phyloP scores from a whole-genome alignment of 1,140 invertebrate species.

The Papilio polytes region DNA sequence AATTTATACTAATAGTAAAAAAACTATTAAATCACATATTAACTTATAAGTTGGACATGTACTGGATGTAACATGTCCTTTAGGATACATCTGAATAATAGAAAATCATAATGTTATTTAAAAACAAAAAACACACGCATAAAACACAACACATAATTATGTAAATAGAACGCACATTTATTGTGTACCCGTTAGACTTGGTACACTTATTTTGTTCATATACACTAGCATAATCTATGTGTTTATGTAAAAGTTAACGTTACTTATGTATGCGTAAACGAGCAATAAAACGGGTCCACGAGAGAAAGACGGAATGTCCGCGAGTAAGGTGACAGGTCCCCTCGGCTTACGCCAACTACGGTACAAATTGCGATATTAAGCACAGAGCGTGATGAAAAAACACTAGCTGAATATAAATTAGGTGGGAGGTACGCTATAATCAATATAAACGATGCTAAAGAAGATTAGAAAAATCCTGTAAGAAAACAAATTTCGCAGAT shows the following conservation, averaged over 20 bases:
- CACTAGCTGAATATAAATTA: conserved; percentile 84
- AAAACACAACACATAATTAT: neutral
- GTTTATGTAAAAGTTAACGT: conserved; percentile 55
- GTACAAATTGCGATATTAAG: conserved; percentile 83
- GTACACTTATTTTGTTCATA: neutral
- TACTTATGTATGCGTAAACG: conserved; percentile 68
- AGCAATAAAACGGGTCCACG: conserved; percentile 66
- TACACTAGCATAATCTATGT: conserved; percentile 10
- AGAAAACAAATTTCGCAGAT: conserved; percentile 80
- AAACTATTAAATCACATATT: too few relatives aligned
- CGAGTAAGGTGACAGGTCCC: conserved; percentile 75
- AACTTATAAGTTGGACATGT: too few relatives aligned
- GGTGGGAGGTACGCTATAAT: conserved; percentile 79
- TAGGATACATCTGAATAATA: too few relatives aligned
- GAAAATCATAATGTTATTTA: too few relatives aligned
- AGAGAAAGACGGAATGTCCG: conserved; percentile 66
- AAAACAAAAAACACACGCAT: neutral
- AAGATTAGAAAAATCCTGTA: conserved; percentile 83
- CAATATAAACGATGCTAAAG: conserved; percentile 83
- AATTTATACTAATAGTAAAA: too few relatives aligned
- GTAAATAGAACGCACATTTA: conserved; percentile 3
- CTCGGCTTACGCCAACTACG: conserved; percentile 79
- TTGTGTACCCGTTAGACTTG: neutral
- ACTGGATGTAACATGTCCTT: too few relatives aligned
- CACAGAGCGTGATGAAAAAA: conserved; percentile 83